A percentile compares a stretch with the other conserved stretches of the same genome.
Conservation (phyloP, 2,113 vertebrate species). For the Xiphophorus hellerii region DNA sequence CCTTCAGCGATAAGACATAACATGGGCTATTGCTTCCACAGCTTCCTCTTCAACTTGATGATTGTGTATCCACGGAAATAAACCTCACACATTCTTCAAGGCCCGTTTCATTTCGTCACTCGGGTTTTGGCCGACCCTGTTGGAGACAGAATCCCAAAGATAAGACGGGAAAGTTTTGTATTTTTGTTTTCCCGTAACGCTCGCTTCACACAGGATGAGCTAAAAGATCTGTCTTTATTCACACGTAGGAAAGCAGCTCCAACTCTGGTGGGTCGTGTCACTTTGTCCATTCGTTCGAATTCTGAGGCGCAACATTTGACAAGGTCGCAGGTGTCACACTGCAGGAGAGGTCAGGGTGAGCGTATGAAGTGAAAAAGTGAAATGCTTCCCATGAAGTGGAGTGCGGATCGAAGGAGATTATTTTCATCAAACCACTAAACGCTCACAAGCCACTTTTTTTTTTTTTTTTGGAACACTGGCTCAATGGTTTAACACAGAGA, state of each 20-base stretch:
- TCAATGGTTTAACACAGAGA: too few species aligned
- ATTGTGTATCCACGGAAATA: slow-evolving; percentile 49
- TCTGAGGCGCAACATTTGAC: neutral
- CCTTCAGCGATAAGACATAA: slow-evolving; percentile 26
- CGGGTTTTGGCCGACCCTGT: neutral
- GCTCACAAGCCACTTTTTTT: too few species aligned
- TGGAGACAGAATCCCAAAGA: neutral
- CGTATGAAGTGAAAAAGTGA: neutral
- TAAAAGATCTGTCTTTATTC: neutral
- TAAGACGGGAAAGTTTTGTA: neutral
- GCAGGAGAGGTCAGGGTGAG: neutral
- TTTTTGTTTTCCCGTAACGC: neutral
- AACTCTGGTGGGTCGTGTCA: neutral
- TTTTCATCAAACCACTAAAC: too few species aligned
- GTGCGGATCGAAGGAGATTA: neutral
- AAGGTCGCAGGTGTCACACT: neutral
- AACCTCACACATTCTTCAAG: neutral
- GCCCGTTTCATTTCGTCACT: neutral
- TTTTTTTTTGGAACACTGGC: too few species aligned
- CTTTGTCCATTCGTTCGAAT: neutral
- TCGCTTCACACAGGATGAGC: neutral
- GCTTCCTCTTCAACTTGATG: slow-evolving; percentile 10
- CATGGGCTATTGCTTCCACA: slow-evolving; percentile 17
- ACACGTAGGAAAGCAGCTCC: neutral
- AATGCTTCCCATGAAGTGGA: neutral